Conservation (phyloP, 2,888 invertebrate species). For the Conops quadrifasciatus region DNA sequence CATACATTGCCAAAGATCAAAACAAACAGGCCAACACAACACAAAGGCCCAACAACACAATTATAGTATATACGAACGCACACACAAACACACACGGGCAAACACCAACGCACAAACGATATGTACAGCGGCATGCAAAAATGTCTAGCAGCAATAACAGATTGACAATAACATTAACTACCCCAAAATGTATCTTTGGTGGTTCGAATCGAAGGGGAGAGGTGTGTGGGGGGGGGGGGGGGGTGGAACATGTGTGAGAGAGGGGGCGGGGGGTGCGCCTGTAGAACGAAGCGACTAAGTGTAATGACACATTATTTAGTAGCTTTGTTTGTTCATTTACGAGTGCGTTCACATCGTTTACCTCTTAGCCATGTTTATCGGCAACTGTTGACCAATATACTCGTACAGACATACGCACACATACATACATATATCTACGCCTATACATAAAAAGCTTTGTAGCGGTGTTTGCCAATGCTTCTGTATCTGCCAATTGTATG, state of each 20-base stretch:
- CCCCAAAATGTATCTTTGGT: neutral
- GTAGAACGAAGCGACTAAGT: too few species aligned
- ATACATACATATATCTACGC: too few species aligned
- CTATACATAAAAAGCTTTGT: neutral
- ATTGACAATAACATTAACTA: neutral
- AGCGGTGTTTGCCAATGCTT: neutral
- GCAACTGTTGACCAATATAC: slow-evolving; percentile 14
- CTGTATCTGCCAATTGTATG: too few species aligned
- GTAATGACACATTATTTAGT: slow-evolving; percentile 12
- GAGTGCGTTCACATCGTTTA: neutral
- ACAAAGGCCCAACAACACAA: neutral
- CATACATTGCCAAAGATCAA: slow-evolving; percentile 2
- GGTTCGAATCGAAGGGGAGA: neutral
- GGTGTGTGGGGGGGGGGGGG: neutral
- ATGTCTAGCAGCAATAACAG: neutral
- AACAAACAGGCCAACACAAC: neutral
- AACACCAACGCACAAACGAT: neutral
- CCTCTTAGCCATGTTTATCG: slow-evolving; percentile 23
- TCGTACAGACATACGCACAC: neutral
- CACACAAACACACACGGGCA: slow-evolving; percentile 8
- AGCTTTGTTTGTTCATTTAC: neutral
- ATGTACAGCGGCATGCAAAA: neutral
- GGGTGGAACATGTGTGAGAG: neutral
- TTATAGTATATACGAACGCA: neutral
- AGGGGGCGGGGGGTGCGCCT: neutral